phyloP scores from a whole-genome alignment of 1,140 invertebrate genomes.

The Steinernema feltiae region DNA sequence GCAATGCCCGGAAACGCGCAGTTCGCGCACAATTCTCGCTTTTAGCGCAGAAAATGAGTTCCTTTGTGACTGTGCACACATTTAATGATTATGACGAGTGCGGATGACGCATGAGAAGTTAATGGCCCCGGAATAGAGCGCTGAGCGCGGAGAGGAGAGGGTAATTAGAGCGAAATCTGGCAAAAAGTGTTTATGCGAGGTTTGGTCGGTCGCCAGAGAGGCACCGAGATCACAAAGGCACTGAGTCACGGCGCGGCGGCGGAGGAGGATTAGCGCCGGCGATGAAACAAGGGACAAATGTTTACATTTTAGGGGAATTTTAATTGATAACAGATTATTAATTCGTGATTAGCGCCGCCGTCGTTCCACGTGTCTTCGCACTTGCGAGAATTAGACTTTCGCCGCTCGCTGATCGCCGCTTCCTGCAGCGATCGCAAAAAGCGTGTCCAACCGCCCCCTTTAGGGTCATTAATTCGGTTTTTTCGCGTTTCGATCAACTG shows the following conservation, averaged over 20 bases:
- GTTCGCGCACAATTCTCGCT: neutral
- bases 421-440: neutral
- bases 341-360: too few relatives aligned
- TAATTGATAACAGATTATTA: too few relatives aligned
- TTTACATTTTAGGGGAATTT: too few relatives aligned
- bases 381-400: too few relatives aligned
- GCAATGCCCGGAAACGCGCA: neutral
- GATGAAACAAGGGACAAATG: too few relatives aligned
- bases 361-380: too few relatives aligned
- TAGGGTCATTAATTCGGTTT: neutral
- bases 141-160: neutral
- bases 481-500: neutral
- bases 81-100: slow-evolving; percentile 6
- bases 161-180: neutral
- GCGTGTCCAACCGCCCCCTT: neutral
- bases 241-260: neutral
- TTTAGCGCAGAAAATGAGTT: neutral
- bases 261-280: neutral
- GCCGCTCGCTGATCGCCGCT: too few relatives aligned
- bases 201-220: neutral
- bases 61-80: neutral
- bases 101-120: slow-evolving; percentile 1
- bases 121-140: neutral
- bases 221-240: neutral
- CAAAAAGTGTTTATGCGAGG: neutral